Percentiles rank a stretch among this genome's conserved stretches.
These are phyloP conservation scores for Apteryx mantelli DNA, from an alignment of 2,113 vertebrate species.

Conservation along the genomic window DNA sequence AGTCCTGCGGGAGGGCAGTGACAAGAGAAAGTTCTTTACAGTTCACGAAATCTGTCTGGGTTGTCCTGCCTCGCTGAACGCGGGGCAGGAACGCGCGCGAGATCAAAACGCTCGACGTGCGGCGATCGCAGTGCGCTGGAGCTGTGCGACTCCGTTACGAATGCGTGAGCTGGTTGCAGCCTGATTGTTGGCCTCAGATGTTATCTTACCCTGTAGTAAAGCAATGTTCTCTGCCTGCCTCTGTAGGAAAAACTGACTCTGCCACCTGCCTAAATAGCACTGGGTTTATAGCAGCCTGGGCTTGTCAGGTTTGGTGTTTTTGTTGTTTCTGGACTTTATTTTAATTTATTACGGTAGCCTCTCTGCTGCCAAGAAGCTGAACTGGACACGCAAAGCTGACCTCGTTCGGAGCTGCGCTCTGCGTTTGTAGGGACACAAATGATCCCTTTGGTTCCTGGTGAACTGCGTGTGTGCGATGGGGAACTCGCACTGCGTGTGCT, in stretches of 20 bases:
- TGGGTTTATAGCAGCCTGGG: background rate
- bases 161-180: background rate
- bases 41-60: background rate
- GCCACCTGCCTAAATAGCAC: background rate
- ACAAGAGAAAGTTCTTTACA: background rate
- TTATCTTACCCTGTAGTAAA: background rate
- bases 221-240: background rate
- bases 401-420: background rate
- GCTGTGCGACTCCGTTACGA: background rate
- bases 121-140: background rate
- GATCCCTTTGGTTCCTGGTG: background rate
- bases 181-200: background rate
- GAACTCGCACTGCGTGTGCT: rapidly evolving
- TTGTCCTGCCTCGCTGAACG: background rate
- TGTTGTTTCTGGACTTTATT: background rate
- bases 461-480: rapidly evolving
- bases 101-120: rapidly evolving
- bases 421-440: background rate
- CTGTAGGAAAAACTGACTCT: background rate
- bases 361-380: background rate
- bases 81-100: background rate
- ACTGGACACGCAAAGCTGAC: background rate
- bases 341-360: background rate
- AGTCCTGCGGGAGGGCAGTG: rapidly evolving
- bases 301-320: rapidly evolving